phyloP scores from a whole-genome alignment of 1,140 invertebrate genomes.

The Diabrotica undecimpunctata region DNA sequence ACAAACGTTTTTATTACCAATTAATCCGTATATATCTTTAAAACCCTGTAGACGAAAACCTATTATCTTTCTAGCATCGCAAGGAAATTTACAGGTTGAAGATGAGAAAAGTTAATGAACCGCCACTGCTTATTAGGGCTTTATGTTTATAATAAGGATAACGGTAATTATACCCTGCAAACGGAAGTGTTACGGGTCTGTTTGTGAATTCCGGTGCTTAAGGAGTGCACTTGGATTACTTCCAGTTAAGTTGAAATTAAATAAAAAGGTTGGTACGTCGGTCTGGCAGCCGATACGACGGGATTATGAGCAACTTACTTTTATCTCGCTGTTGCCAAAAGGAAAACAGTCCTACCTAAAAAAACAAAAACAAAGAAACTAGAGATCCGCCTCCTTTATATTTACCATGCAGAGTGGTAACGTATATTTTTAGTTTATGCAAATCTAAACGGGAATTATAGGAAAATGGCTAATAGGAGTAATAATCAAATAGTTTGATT shows the following conservation, averaged over 20 bases:
- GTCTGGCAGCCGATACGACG: background rate
- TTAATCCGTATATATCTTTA: too few relatives aligned
- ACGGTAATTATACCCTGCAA: background rate
- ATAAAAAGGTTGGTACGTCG: background rate
- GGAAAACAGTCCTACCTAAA: background rate
- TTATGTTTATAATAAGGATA: background rate
- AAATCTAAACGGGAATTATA: too few relatives aligned
- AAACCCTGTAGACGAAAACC: too few relatives aligned
- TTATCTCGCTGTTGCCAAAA: background rate
- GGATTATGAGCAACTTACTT: background rate
- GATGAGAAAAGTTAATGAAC: background rate
- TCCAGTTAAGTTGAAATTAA: background rate
- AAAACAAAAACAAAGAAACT: too few relatives aligned
- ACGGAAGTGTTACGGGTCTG: background rate
- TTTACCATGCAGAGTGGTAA: too few relatives aligned
- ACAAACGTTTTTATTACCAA: too few relatives aligned
- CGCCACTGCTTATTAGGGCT: background rate
- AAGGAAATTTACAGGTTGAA: too few relatives aligned
- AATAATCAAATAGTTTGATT: too few relatives aligned
- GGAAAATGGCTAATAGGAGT: too few relatives aligned
- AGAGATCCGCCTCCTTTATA: too few relatives aligned
- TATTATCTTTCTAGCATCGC: too few relatives aligned
- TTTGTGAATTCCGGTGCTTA: background rate
- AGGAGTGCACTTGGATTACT: conserved; percentile 2
- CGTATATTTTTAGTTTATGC: too few relatives aligned